Evolutionary conservation across 2,113 vertebrate species (phyloP), one percentile per base, ranked within the genome.

Genomic region (Monarcha castaneiventris): DNA sequence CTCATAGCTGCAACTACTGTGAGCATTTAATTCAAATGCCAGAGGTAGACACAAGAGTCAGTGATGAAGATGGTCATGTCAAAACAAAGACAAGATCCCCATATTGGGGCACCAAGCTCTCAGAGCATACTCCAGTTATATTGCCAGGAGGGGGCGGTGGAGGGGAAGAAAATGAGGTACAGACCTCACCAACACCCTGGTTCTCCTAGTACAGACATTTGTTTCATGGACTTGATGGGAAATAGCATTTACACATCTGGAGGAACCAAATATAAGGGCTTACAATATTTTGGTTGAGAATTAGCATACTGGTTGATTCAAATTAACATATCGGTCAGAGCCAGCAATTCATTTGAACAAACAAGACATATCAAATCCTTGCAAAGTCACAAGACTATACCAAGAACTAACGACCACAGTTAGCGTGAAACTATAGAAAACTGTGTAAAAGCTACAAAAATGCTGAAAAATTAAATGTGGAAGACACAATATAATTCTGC

Each of bases 111-210:
- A 76, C 4, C 14, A 85, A 48, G 8, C 6, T 63, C 44, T 67
- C 35, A 11, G 16, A 56, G 13, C 0, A 7, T 16, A 17, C 11
- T 41, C 16, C 11, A 26, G 6, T 39, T 39, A 1, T 4, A 58
- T 13, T 13, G 21, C n/a, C 16, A 25, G 2, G 1, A 8, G 2
- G 13, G 13, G n/a, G n/a, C n/a, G n/a, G n/a, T n/a, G n/a, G n/a
- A n/a, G n/a, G 12, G 37, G 37, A 37, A 87, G 6, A 77, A 33
- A 62, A 81, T 54, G n/a, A 30, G 3, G 4, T 13, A 8, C 23
- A 74, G n/a, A 41, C 5, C 21, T 75, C 49, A 68, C 46, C 37
- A 90, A 64, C 14, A 43, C 3, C 11, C 30, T 78, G 9, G 5
- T 29, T 59, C 46, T 21, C 23, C 13, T 3, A 10, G 7, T 10